Evolutionary conservation across 2,797 vertebrate genomes (phyloP).

Genomic region (Spinibarbus caldwelli): DNA sequence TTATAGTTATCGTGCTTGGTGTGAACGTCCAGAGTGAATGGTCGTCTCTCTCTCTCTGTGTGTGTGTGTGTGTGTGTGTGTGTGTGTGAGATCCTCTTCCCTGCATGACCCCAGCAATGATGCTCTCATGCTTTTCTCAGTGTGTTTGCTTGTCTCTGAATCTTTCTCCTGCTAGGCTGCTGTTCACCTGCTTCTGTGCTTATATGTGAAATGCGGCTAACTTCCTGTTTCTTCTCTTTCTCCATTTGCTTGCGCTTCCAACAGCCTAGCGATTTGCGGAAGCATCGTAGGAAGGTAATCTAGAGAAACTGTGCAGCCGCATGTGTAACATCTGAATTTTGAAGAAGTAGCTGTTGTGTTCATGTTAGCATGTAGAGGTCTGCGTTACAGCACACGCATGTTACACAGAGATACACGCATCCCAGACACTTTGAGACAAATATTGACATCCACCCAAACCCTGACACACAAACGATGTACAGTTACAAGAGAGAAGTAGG

Average conservation of each 20-base stretch:
- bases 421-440: too few relatives aligned
- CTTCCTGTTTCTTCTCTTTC: constrained; percentile 60
- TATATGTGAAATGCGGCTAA: constrained; percentile 10
- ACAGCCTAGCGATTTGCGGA: constrained; percentile 99
- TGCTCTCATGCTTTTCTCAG: background rate
- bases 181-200: constrained; percentile 2
- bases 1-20: too few relatives aligned
- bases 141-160: background rate
- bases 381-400: too few relatives aligned
- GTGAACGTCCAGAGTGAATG: too few relatives aligned
- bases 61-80: constrained; percentile 4
- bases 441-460: too few relatives aligned
- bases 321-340: background rate
- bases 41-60: background rate
- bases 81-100: background rate
- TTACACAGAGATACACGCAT: too few relatives aligned
- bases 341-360: too few relatives aligned
- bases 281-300: constrained; percentile 99
- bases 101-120: background rate
- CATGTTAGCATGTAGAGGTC: too few relatives aligned
- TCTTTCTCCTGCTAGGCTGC: constrained; percentile 16
- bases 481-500: too few relatives aligned
- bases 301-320: constrained; percentile 55
- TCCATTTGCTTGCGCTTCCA: constrained; percentile 82
- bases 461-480: too few relatives aligned